Evolutionary conservation across 1,140 invertebrate genomes (phyloP), one percentile per base, ranked within the genome.

Genomic region (Drosophila guanche): DNA sequence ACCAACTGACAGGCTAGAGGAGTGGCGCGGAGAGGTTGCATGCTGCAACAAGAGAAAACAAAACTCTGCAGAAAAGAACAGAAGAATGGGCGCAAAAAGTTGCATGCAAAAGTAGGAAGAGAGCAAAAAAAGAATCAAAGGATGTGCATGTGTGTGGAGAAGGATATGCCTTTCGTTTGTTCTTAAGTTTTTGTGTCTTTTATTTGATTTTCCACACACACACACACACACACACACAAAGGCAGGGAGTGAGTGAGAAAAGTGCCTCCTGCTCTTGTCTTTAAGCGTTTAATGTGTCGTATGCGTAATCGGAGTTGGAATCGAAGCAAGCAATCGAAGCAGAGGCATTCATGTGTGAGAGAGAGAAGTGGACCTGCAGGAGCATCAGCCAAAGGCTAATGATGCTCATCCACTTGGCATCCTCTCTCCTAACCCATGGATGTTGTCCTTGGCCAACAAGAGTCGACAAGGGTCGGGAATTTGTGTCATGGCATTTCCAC

Each of bases 261-360:
- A 12, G 33, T 12, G 10, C 33, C 33, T 37, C 33, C 10, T 20
- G 16, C 16, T 0, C 1, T 7, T 37, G 10, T 63, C 57, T 75
- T 85, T 70, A 70, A 81, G 54, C 65, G 77, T 71, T 80, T 62
- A 86, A 71, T 77, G 60, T 71, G 83, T 74, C 81, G 81, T 81
- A 86, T 80, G 68, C 77, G 81, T 85, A 85, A 86, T 85, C 67
- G 70, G 59, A 48, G 23, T 27, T 16, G 58, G 4, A 54, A 68
- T 54, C 67, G 42, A 60, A 27, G 5, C 25, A 27, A 27, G 25
- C 1, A 27, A 73, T 68, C 65, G 43, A 56, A 65, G 47, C 50
- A 20, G 33, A 10, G 33, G 58, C 78, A 73, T 68, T 55, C 56
- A 52, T 51, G 16, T 43, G 51, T 41, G 55, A 57, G 43, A 43